phyloP scores from a whole-genome alignment of 2,888 invertebrate species.

The Coelinius sp. region DNA sequence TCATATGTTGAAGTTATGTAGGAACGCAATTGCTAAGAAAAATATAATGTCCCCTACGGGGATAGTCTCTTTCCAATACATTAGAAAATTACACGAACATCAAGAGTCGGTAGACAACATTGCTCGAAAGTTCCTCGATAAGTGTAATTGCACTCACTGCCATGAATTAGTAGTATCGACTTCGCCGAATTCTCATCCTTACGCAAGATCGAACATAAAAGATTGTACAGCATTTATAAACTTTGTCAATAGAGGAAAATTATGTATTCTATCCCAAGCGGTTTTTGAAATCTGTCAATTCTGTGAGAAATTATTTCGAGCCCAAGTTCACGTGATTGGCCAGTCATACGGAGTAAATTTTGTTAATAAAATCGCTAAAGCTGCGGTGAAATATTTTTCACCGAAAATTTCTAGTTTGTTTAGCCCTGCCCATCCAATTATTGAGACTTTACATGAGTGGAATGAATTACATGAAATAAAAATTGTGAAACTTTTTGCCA shows the following conservation, averaged over 20 bases:
- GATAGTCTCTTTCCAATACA: background rate
- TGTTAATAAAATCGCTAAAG: background rate
- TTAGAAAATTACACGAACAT: background rate
- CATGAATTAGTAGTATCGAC: background rate
- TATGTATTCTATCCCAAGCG: background rate
- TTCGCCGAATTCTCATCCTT: background rate
- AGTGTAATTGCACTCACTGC: background rate
- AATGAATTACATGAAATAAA: background rate
- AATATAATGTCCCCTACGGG: background rate
- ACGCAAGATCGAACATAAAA: background rate
- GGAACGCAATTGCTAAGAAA: background rate
- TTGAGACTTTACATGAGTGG: background rate
- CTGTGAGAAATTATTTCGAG: constrained; percentile 18
- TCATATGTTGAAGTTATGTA: background rate
- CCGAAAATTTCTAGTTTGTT: constrained; percentile 6
- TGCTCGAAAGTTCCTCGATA: background rate
- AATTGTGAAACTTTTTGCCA: background rate
- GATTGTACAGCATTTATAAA: constrained; percentile 13
- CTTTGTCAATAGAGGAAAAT: constrained; percentile 9
- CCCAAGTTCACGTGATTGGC: background rate
- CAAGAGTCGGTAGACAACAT: background rate
- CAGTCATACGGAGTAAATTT: background rate
- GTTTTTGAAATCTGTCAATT: constrained; percentile 4
- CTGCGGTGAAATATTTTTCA: constrained; percentile 4
- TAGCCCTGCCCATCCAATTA: background rate